Conservation (phyloP, 2,888 invertebrate species). For the Cyclophora albipunctata region DNA sequence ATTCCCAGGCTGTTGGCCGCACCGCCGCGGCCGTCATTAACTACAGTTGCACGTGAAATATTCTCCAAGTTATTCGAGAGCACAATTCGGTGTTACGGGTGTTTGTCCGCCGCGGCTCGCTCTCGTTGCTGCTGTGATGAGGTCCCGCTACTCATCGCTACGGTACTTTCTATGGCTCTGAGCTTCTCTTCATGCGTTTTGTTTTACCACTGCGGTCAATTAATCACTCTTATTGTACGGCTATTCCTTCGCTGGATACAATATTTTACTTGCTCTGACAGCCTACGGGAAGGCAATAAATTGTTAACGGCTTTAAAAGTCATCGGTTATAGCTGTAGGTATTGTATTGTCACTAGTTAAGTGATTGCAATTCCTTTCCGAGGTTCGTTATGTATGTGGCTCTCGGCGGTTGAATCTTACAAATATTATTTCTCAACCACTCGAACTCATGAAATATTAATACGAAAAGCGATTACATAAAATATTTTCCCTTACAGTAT, state of each 20-base stretch:
- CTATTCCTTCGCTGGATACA: constrained; percentile 25
- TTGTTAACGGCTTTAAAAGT: constrained; percentile 15
- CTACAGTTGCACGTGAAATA: constrained; percentile 65
- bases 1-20: constrained; percentile 58
- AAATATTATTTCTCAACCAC: too few species aligned
- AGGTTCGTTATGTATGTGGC: not conserved
- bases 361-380: not conserved
- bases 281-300: constrained; percentile 14
- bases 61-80: constrained; percentile 57
- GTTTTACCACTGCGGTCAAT: constrained; percentile 60
- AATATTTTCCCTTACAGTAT: too few species aligned
- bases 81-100: constrained; percentile 56
- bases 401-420: too few species aligned
- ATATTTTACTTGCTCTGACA: constrained; percentile 24
- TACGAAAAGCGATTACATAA: too few species aligned
- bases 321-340: constrained; percentile 10
- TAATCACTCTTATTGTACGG: constrained; percentile 45
- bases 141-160: constrained; percentile 66
- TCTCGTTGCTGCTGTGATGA: constrained; percentile 40
- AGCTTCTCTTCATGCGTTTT: constrained; percentile 64
- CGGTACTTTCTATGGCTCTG: constrained; percentile 65
- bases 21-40: constrained; percentile 60
- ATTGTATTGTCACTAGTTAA: constrained; percentile 16
- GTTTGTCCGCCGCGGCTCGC: constrained; percentile 22
- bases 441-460: too few species aligned